Evolutionary conservation across 2,797 vertebrate species (phyloP), one percentile per base, ranked within the genome.

Genomic region (Eospalax fontanierii): DNA sequence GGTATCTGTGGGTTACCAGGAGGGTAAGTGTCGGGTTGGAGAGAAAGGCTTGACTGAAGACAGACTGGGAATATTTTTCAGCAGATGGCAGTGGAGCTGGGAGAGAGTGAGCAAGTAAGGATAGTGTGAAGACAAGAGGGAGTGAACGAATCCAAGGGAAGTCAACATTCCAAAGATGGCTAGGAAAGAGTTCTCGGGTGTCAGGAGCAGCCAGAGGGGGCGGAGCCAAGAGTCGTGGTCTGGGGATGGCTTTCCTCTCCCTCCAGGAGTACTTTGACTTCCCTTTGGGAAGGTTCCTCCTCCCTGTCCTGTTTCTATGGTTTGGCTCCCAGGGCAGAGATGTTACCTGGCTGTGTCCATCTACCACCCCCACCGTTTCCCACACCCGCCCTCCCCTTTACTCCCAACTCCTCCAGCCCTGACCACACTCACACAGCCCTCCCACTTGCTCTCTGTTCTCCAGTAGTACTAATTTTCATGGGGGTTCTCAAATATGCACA

Each of bases 61-160:
- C 5, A 5, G 63, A 70, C 35, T 65, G 79, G 91, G 73, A 87
- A 83, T 78, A 6, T 91, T 95, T 84, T 87, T 65, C 63, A 75
- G 91, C 89, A 78, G 87, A 84, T 88, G 88, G 83, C 50, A 71
- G 71, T 63, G 83, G 54, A 70, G 57, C 70, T 6, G 10, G 79
- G 80, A 91, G 70, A 54, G 81, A 94, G 16, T n/a, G 57, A 87
- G 38, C 1, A 90, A 90, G 63, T 81, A 81, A 94, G 87, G 83
- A 93, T n/a, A 75, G 50, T 12, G 75, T 70, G 96, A 63, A 68
- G 74, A 92, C 50, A 71, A 92, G 79, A 95, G 89, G 66, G 89
- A 84, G 57, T 40, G 86, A 88, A 30, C 38, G 87, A 30, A 75
- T 87, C 83, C 14, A 50, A 87, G 43, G 93, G 66, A 83, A 95